Evolutionary conservation across 1,140 invertebrate genomes (phyloP), one percentile per base, ranked within the genome.

Genomic region (Apis cerana): DNA sequence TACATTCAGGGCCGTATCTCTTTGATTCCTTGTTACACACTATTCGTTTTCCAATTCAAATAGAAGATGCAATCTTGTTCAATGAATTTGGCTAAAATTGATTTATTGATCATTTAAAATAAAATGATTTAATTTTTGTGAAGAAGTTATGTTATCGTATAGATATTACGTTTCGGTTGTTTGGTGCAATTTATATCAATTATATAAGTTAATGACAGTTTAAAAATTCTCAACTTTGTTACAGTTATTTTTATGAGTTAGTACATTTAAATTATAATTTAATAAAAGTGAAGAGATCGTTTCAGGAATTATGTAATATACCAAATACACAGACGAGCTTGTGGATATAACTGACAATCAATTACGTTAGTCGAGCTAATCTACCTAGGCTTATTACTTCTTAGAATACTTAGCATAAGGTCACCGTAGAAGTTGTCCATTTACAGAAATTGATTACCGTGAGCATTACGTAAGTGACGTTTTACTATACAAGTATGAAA

Each of bases 1-100:
- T 59, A 50, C 52, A 59, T 11, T 13, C 65, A 69, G 76, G 76
- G 76, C 76, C 65, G 64, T 78, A 78, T 21, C 58, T 23, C 2
- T 11, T 15, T 7, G 8, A 43, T 15, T 43, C 2, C 3, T 43
- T 5, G 7, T 17, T n/a, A 61, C 21, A 5, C 21, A 13, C 21
- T 0, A 68, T 68, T 68, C 27, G 11, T 59, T 58, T 74, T 59
- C 5, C 8, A 11, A 19, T 1, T 21, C 2, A 54, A 54, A 54
- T 15, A 54, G 52, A 54, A 54, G 10, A 54, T 54, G 13, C 10
- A 12, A 54, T 43, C 2, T 12, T 13, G 52, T 13, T 12, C 10
- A 54, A 54, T 54, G 12, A 13, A 13, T 54, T 54, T 15, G 52
- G 15, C 52, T 4, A 13, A 54, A 15, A 64, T 33, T 19, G 23